phyloP scores from a whole-genome alignment of 2,888 invertebrate species.

The Drosophila engyochracea region DNA sequence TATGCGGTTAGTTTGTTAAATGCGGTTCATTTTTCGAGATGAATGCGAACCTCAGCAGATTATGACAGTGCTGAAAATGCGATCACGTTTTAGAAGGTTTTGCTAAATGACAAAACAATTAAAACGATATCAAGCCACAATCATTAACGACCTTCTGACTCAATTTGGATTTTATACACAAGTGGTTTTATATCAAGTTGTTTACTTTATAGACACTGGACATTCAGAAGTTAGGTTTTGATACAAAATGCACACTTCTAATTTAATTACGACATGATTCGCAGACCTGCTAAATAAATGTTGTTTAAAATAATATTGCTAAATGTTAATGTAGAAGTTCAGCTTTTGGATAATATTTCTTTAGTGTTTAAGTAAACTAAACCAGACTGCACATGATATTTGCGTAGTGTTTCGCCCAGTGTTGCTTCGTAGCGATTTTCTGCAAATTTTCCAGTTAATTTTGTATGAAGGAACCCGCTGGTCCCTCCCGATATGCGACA shows the following conservation, averaged over 20 bases:
- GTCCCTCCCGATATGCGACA: slow-evolving; percentile 64
- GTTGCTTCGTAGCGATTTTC: slow-evolving; percentile 36
- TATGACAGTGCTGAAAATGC: slow-evolving; percentile 55
- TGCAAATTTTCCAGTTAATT: slow-evolving; percentile 74
- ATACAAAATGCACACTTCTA: slow-evolving; percentile 9
- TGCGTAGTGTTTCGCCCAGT: slow-evolving; percentile 11
- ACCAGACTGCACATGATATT: slow-evolving; percentile 26
- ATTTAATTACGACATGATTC: slow-evolving; percentile 4
- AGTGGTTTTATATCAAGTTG: neutral
- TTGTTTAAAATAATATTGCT: neutral
- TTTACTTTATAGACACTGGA: slow-evolving; percentile 2
- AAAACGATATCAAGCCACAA: slow-evolving; percentile 50
- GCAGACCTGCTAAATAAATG: neutral
- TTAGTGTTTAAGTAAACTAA: neutral
- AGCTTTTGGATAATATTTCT: neutral
- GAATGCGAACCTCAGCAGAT: slow-evolving; percentile 37
- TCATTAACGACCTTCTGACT: slow-evolving; percentile 45
- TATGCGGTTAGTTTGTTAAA: slow-evolving; percentile 42
- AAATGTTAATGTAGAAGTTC: neutral
- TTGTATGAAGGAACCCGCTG: slow-evolving; percentile 35
- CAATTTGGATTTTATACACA: slow-evolving; percentile 8
- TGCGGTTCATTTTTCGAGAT: slow-evolving; percentile 22
- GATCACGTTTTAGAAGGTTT: slow-evolving; percentile 60
- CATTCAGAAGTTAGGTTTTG: neutral
- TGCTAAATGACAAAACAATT: slow-evolving; percentile 54